Evolutionary conservation across 2,113 vertebrate species (phyloP).

Genomic region (Heterotilapia buettikoferi): DNA sequence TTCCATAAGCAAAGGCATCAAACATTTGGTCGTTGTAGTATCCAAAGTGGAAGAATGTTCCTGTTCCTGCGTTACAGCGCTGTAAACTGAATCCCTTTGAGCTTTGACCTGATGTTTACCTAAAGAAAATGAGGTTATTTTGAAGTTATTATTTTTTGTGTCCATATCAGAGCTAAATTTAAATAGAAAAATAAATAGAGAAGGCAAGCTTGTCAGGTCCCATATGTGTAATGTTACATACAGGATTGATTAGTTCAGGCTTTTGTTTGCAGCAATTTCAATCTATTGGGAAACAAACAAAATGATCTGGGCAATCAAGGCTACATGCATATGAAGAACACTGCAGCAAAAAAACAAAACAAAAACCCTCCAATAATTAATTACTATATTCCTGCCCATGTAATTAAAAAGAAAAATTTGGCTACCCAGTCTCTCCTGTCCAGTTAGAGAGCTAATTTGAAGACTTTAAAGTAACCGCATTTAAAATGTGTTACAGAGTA

Average conservation of each 20-base stretch:
- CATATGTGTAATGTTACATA: background rate
- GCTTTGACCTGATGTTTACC: background rate
- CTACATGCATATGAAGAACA: background rate
- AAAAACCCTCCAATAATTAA: background rate
- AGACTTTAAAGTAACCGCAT: background rate
- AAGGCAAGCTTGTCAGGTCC: background rate
- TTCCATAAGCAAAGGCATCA: background rate
- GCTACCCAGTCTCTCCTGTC: background rate
- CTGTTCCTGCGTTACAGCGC: background rate
- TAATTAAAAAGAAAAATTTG: background rate
- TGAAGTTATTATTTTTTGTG: background rate
- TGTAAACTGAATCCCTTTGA: background rate
- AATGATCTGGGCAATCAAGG: background rate
- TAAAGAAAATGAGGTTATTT: background rate
- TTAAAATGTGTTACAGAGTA: background rate
- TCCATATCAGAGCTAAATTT: background rate
- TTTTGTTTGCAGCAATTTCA: background rate
- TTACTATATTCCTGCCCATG: background rate
- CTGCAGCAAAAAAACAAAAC: background rate
- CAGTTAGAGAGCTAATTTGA: background rate
- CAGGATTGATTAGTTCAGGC: background rate
- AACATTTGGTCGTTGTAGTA: background rate
- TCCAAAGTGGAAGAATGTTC: background rate
- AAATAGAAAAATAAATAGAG: background rate
- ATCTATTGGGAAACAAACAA: too few species aligned